Conservation (phyloP, 2,888 invertebrate genomes). For the Ormyrus rosae region DNA sequence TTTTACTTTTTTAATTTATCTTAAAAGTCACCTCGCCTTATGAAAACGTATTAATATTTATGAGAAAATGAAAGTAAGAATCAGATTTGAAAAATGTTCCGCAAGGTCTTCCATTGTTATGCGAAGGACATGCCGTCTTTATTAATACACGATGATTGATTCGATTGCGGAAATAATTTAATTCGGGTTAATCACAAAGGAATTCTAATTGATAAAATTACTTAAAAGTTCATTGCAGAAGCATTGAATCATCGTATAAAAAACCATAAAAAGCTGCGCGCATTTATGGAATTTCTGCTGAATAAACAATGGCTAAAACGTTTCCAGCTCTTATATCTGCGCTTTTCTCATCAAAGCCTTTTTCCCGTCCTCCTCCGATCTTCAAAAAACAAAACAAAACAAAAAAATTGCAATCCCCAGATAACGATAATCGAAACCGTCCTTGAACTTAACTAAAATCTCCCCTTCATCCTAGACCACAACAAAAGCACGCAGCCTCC, state of each 20-base stretch:
- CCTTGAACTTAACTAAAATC: background rate
- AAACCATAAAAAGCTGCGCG: background rate
- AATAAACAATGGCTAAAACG: background rate
- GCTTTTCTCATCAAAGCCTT: too few relatives aligned
- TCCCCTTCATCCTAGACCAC: background rate
- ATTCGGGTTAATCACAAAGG: background rate
- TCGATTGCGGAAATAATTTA: background rate
- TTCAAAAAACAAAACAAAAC: background rate
- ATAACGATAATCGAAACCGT: background rate
- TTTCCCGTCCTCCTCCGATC: too few relatives aligned
- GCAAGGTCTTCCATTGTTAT: slow-evolving; percentile 9
- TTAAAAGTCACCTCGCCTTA: background rate
- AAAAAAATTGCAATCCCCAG: too few relatives aligned
- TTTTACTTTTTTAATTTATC: too few relatives aligned
- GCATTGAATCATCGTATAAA: background rate
- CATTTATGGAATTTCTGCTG: background rate
- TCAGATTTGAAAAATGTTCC: background rate
- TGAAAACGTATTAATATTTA: slow-evolving; percentile 27
- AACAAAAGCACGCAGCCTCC: background rate
- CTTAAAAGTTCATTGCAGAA: background rate
- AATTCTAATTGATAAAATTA: background rate
- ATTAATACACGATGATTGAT: background rate
- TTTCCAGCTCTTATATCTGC: too few relatives aligned
- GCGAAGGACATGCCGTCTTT: background rate
- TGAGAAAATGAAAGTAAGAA: background rate